A percentile compares a stretch with the other conserved stretches of the same genome.
Evolutionary conservation across 2,888 invertebrate genomes (phyloP).

Genomic region (Spodoptera littoralis): DNA sequence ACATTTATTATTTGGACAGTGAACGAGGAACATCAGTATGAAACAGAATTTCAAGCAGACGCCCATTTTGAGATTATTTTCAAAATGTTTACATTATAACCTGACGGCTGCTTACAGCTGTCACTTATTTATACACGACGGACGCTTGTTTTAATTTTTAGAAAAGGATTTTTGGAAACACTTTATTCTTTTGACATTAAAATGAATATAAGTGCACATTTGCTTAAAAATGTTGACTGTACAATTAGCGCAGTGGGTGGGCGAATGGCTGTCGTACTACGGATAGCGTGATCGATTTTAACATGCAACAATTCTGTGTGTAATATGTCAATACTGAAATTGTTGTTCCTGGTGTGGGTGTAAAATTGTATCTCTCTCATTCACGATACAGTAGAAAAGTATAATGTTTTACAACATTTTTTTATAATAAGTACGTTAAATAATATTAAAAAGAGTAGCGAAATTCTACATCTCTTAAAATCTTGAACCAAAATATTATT

Average conservation of each 20-base stretch:
- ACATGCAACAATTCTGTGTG: too few species aligned
- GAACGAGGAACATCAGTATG: neutral
- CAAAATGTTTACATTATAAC: slow-evolving; percentile 8
- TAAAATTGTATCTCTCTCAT: too few species aligned
- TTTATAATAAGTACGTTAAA: too few species aligned
- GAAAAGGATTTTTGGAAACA: neutral
- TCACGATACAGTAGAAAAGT: too few species aligned
- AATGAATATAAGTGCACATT: too few species aligned
- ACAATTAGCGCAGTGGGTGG: too few species aligned
- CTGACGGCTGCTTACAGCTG: slow-evolving; percentile 38
- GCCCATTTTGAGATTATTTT: slow-evolving; percentile 1
- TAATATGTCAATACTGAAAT: too few species aligned
- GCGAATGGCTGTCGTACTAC: too few species aligned
- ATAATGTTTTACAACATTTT: too few species aligned
- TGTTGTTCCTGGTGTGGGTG: neutral
- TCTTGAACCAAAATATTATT: neutral
- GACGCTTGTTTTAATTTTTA: neutral
- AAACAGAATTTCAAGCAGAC: slow-evolving; percentile 2
- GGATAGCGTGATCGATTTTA: too few species aligned
- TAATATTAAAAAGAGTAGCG: too few species aligned
- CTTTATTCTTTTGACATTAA: slow-evolving; percentile 1
- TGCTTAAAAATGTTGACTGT: too few species aligned
- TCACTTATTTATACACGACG: slow-evolving; percentile 8
- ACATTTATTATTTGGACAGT: neutral
- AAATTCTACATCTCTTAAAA: neutral